Evolutionary conservation across 2,113 vertebrate genomes (phyloP).

Genomic region (Emydura subglobosa): DNA sequence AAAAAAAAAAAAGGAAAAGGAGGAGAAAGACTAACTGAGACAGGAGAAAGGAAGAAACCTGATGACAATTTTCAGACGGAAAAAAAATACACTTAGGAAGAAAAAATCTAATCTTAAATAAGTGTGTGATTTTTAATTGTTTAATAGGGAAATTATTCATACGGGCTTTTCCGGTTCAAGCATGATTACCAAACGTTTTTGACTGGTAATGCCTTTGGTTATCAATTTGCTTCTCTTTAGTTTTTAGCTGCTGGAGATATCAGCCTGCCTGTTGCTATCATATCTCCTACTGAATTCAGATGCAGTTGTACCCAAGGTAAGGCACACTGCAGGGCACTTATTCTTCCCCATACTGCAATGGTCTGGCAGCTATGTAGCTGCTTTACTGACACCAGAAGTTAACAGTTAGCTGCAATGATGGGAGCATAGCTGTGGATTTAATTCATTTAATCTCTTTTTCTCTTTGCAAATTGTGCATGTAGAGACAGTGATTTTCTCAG

Average conservation of each 20-base stretch:
- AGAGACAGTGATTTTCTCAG: background rate
- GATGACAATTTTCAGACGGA: background rate
- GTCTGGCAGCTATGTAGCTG: background rate
- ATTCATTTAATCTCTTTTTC: slow-evolving; percentile 9
- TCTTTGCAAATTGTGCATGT: background rate
- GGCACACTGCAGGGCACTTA: background rate
- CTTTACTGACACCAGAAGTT: background rate
- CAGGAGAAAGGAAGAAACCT: background rate
- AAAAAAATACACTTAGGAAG: background rate
- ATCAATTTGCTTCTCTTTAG: slow-evolving; percentile 37
- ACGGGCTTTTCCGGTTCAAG: slow-evolving; percentile 20
- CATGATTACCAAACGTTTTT: slow-evolving; percentile 48
- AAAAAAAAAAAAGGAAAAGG: rapidly evolving
- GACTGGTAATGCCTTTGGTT: slow-evolving; percentile 35
- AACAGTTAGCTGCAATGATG: background rate
- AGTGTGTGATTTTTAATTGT: background rate
- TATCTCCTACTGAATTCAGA: background rate
- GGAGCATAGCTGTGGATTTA: background rate
- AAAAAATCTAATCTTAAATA: background rate
- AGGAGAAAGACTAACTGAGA: background rate
- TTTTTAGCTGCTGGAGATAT: background rate
- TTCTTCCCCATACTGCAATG: background rate
- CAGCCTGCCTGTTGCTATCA: background rate
- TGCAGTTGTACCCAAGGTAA: background rate
- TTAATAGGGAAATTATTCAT: background rate